These are phyloP conservation scores for Tanytarsus gracilentus DNA, from an alignment of 2,888 invertebrate genomes.

Conservation along the genomic window DNA sequence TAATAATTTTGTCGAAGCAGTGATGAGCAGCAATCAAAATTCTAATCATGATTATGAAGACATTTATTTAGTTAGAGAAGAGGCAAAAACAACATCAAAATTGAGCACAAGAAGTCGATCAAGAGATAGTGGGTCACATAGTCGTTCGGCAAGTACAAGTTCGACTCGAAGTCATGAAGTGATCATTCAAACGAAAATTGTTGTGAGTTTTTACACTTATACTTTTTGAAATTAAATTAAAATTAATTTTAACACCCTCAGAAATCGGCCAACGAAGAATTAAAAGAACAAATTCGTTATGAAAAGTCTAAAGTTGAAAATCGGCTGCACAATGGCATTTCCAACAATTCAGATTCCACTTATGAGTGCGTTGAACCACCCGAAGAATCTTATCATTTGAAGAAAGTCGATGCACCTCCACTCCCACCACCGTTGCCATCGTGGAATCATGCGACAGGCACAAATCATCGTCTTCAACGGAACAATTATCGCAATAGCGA, in stretches of 20 bases:
- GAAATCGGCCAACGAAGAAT: not conserved
- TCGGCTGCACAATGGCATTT: not conserved
- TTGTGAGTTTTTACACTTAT: conserved; percentile 34
- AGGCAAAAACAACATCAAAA: conserved; percentile 37
- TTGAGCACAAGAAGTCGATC: conserved; percentile 47
- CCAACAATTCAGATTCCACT: conserved; percentile 23
- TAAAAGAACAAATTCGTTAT: conserved; percentile 22
- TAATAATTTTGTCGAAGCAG: conserved; percentile 30
- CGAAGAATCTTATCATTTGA: not conserved
- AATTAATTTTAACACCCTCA: conserved; percentile 21
- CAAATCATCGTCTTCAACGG: conserved; percentile 30
- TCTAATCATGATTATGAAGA: conserved; percentile 69
- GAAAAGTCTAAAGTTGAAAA: conserved; percentile 7
- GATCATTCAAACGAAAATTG: conserved; percentile 40
- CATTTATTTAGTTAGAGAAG: conserved; percentile 63
- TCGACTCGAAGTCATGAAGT: conserved; percentile 44
- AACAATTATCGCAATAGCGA: conserved; percentile 30
- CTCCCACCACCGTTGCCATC: conserved; percentile 62
- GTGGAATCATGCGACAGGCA: conserved; percentile 29
- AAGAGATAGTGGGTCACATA: conserved; percentile 65
- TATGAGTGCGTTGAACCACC: conserved; percentile 16
- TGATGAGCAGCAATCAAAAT: not conserved
- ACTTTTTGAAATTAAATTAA: conserved; percentile 16
- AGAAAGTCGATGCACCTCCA: conserved; percentile 48
- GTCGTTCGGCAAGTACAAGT: conserved; percentile 57